Evolutionary conservation across 2,888 invertebrate genomes (phyloP).

Genomic region (Pachydiplax longipennis): DNA sequence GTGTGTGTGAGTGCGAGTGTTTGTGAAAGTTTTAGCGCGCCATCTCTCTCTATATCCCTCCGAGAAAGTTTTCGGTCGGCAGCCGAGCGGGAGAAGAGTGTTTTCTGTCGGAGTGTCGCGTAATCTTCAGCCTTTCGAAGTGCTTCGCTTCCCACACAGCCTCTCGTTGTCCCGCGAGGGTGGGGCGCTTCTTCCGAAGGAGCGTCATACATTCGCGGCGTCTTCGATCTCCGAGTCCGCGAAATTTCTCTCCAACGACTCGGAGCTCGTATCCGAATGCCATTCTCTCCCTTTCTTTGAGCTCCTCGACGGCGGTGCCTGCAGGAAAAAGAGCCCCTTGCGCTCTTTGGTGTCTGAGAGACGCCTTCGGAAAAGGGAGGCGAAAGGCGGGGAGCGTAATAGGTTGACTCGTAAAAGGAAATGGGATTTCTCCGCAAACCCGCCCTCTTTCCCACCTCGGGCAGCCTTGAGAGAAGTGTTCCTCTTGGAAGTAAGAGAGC

Average conservation of each 20-base stretch:
- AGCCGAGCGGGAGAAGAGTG: not conserved
- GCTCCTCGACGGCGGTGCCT: not conserved
- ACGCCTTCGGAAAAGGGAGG: not conserved
- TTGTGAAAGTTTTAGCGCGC: slow-evolving; percentile 40
- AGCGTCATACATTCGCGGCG: not conserved
- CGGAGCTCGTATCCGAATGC: not conserved
- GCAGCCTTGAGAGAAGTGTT: not conserved
- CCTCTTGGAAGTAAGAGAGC: not conserved
- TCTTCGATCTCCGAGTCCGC: not conserved
- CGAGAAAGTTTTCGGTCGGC: slow-evolving; percentile 21
- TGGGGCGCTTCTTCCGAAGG: not conserved
- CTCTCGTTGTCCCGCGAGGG: not conserved
- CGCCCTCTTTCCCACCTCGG: not conserved
- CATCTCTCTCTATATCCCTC: slow-evolving; percentile 35
- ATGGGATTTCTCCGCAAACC: slow-evolving; percentile 3
- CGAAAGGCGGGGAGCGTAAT: not conserved
- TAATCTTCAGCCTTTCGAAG: slow-evolving; percentile 26
- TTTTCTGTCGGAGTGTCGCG: slow-evolving; percentile 2
- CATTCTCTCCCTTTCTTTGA: not conserved
- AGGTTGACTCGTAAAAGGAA: slow-evolving; percentile 26
- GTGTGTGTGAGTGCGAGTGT: slow-evolving; percentile 42
- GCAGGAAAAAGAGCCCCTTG: not conserved
- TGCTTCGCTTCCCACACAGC: not conserved
- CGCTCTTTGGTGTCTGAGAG: slow-evolving; percentile 30
- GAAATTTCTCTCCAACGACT: not conserved